Evolutionary conservation across 2,888 invertebrate genomes (phyloP), one percentile per base, ranked within the genome.

Genomic region (Nysson spinosus): DNA sequence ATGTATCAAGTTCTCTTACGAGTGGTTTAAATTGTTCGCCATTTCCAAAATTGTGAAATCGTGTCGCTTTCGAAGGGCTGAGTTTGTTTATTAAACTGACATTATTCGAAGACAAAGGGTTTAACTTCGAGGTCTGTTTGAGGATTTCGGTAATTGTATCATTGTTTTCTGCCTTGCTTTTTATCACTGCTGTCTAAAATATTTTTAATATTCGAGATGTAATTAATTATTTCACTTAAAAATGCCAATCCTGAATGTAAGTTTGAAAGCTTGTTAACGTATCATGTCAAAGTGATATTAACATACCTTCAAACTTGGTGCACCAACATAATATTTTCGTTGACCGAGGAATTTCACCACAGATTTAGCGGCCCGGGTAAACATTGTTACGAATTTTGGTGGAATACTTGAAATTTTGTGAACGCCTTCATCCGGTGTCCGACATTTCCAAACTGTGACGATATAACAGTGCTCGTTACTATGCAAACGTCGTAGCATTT

Each of bases 311-410:
- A 79, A 46, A 52, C 69, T 77, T 9, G 69, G 69, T 26, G 70
- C 74, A 19, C 58, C 60, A 28, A 60, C 65, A 42, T 77, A 72
- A 11, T 60, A 75, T 14, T 61, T 76, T 34, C 73, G 60, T 28
- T 77, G 79, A 5, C 78, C 69, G 19, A 83, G 20, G 37, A 58
- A 67, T 52, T 77, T 79, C 40, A 79, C 82, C 9, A 80, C 54
- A 17, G 79, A 84, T 81, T 84, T 85, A 22, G 83, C 68, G 55
- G 80, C 72, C 52, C 80, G 83, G 65, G 81, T 80, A 77, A 85
- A 79, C 84, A 85, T 85, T 70, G 28, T 71, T 56, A 54, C 40
- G 51, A 44, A 35, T 69, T 51, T 28, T 35, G 43, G 20, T 55
- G 35, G 44, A 35, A 75, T 72, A 84, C 79, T 78, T 75, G 24